These are phyloP conservation scores for Chiroxiphia lanceolata DNA, from an alignment of 2,797 vertebrate species.

Conservation along the genomic window DNA sequence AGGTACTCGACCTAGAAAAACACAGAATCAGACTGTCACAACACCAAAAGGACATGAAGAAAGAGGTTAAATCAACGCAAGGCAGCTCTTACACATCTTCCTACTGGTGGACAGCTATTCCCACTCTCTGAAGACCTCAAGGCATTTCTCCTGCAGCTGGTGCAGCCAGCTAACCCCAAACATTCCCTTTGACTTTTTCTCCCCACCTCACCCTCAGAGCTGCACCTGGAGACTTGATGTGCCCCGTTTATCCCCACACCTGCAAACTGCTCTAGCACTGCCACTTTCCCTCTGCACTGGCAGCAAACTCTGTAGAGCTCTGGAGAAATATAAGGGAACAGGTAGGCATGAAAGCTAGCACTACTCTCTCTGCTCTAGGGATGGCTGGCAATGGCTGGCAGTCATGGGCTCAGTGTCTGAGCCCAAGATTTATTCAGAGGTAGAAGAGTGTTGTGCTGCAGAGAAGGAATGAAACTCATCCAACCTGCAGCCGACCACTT, in stretches of 20 bases:
- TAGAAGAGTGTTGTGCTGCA: not conserved
- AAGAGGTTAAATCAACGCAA: not conserved
- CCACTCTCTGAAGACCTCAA: not conserved
- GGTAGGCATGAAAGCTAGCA: not conserved
- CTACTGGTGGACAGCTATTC: not conserved
- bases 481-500: not conserved
- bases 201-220: not conserved
- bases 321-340: not conserved
- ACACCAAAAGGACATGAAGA: not conserved
- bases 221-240: not conserved
- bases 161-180: not conserved
- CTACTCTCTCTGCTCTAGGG: not conserved
- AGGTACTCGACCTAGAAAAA: conserved; percentile 72
- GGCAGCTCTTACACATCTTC: not conserved
- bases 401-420: not conserved
- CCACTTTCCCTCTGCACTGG: not conserved
- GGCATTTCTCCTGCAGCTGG: rapidly evolving
- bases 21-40: conserved; percentile 56
- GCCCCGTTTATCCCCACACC: not conserved
- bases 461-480: not conserved
- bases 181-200: not conserved
- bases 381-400: not conserved
- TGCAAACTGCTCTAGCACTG: not conserved
- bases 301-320: not conserved
- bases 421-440: not conserved